These are phyloP conservation scores for Amphiprion ocellaris DNA, from an alignment of 2,113 vertebrate genomes.

Conservation along the genomic window DNA sequence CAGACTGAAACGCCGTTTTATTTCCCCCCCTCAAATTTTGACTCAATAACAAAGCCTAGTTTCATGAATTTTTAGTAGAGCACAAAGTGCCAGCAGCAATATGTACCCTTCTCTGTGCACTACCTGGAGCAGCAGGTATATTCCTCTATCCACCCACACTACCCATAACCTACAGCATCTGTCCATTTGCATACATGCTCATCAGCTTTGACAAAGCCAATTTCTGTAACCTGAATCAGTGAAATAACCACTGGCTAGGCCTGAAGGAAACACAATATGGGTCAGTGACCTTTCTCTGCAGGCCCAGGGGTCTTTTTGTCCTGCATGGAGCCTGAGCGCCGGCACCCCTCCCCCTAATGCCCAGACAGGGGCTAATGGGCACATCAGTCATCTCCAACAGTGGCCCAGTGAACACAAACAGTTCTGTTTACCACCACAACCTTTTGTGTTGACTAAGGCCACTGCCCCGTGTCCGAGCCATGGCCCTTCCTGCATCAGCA, in stretches of 20 bases:
- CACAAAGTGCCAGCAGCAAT: constrained; percentile 24
- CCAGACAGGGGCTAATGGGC: constrained; percentile 73
- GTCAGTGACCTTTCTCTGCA: constrained; percentile 76
- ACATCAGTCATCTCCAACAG: constrained; percentile 79
- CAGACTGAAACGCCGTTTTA: not conserved
- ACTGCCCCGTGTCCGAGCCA: constrained; percentile 60
- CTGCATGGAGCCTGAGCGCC: constrained; percentile 34
- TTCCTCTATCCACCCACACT: constrained; percentile 18
- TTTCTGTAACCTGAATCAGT: constrained; percentile 51
- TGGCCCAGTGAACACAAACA: constrained; percentile 76
- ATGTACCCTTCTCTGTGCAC: constrained; percentile 1
- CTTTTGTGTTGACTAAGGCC: constrained; percentile 75
- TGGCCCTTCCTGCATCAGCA: constrained; percentile 57
- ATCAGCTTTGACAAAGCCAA: constrained; percentile 60
- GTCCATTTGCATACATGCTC: constrained; percentile 54
- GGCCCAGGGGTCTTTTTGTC: constrained; percentile 71
- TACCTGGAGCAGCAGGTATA: constrained; percentile 40
- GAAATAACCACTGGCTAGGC: constrained; percentile 59
- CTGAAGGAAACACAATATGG: constrained; percentile 72
- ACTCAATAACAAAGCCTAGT: constrained; percentile 14
- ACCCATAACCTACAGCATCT: constrained; percentile 47
- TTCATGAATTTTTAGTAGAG: constrained; percentile 5
- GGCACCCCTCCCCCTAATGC: constrained; percentile 53
- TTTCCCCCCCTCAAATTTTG: not conserved
- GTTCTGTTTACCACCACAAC: constrained; percentile 74